A percentile compares a stretch with the other conserved stretches of the same genome.
Conservation (phyloP, 1,140 invertebrate genomes). For the Drosophila bipectinata region DNA sequence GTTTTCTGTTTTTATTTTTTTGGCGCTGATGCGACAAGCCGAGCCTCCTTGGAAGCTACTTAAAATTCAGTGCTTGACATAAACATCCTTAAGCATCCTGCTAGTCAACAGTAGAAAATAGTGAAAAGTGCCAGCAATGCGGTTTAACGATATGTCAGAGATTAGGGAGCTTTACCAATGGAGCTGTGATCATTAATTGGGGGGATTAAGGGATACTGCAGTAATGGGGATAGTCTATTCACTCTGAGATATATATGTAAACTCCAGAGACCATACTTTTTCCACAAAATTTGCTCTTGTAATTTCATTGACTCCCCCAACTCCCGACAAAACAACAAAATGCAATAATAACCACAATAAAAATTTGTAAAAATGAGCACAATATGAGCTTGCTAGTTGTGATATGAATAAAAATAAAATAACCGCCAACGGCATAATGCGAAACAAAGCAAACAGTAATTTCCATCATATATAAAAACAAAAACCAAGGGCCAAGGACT, state of each 20-base stretch:
- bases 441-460: slow-evolving; percentile 78
- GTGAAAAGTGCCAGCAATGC: slow-evolving; percentile 59
- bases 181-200: slow-evolving; percentile 65
- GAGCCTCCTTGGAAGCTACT: slow-evolving; percentile 59
- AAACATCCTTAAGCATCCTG: slow-evolving; percentile 74
- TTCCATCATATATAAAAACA: slow-evolving; percentile 64
- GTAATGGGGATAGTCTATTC: too few species aligned
- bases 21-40: slow-evolving; percentile 33
- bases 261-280: background rate
- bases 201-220: slow-evolving; percentile 27
- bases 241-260: too few species aligned
- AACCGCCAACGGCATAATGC: slow-evolving; percentile 53
- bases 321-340: slow-evolving; percentile 22
- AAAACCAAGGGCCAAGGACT: slow-evolving; percentile 7
- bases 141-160: slow-evolving; percentile 81
- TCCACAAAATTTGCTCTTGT: background rate
- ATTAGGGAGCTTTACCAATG: slow-evolving; percentile 57
- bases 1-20: slow-evolving; percentile 13
- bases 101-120: slow-evolving; percentile 55
- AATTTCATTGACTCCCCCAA: slow-evolving; percentile 7
- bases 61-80: slow-evolving; percentile 75
- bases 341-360: slow-evolving; percentile 78
- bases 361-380: slow-evolving; percentile 59
- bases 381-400: slow-evolving; percentile 22
- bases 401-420: slow-evolving; percentile 47